Percentiles rank a stretch among this genome's conserved stretches.
These are phyloP conservation scores for Noctuana brunneofusca DNA, from an alignment of 2,888 invertebrate genomes.

Conservation along the genomic window DNA sequence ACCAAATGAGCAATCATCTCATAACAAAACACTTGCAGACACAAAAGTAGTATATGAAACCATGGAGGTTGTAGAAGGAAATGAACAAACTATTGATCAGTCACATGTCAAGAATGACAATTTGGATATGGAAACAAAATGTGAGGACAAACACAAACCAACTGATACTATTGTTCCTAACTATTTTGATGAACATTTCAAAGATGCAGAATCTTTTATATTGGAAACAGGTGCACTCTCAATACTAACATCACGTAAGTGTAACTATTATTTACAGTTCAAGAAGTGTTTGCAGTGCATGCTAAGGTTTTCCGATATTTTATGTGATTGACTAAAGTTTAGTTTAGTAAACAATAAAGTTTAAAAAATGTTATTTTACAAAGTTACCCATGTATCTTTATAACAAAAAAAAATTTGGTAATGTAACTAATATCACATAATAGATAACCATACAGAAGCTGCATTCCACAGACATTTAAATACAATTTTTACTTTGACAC, in stretches of 20 bases:
- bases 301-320: no score
- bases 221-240: slow-evolving; percentile 84
- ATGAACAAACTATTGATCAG: slow-evolving; percentile 46
- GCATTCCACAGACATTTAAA: no score
- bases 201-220: slow-evolving; percentile 91
- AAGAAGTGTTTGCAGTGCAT: neutral
- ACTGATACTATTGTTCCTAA: slow-evolving; percentile 60
- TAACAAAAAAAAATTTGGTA: no score
- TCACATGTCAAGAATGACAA: slow-evolving; percentile 47
- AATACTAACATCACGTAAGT: slow-evolving; percentile 72
- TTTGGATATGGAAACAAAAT: slow-evolving; percentile 46
- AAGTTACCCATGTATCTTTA: no score
- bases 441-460: no score
- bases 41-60: slow-evolving; percentile 48
- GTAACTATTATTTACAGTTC: neutral
- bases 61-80: slow-evolving; percentile 53
- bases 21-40: slow-evolving; percentile 42
- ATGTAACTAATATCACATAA: no score
- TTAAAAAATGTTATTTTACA: no score
- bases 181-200: slow-evolving; percentile 86
- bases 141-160: slow-evolving; percentile 57
- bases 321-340: neutral
- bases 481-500: no score
- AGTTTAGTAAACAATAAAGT: neutral
- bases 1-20: slow-evolving; percentile 40